phyloP scores from a whole-genome alignment of 2,888 invertebrate species.

The Ophraella communa region DNA sequence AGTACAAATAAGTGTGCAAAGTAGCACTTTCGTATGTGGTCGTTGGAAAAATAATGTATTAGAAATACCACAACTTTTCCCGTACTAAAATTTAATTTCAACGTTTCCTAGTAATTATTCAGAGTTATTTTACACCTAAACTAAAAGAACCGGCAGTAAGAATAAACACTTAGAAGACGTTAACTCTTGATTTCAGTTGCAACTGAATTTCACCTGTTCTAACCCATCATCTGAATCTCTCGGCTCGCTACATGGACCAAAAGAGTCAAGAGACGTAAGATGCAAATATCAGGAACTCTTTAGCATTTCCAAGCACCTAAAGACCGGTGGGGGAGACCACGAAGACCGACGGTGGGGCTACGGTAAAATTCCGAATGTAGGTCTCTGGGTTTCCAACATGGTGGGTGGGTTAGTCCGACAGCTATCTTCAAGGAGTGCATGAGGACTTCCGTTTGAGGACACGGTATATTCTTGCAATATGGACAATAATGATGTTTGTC shows the following conservation, averaged over 20 bases:
- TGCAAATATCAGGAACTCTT: slow-evolving; percentile 39
- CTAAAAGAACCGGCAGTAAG: not conserved
- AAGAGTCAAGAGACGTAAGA: slow-evolving; percentile 13
- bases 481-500: not conserved
- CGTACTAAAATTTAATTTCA: not conserved
- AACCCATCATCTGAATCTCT: slow-evolving; percentile 18
- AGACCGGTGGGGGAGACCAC: slow-evolving; percentile 32
- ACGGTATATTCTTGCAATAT: slow-evolving; percentile 6
- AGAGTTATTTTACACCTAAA: not conserved
- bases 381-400: slow-evolving; percentile 57
- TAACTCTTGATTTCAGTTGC: slow-evolving; percentile 4
- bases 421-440: slow-evolving; percentile 53
- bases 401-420: slow-evolving; percentile 58
- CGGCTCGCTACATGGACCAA: slow-evolving; percentile 1
- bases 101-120: not conserved
- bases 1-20: no score
- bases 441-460: slow-evolving; percentile 47
- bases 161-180: not conserved
- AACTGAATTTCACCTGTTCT: slow-evolving; percentile 21
- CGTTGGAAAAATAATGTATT: not conserved
- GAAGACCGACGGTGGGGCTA: slow-evolving; percentile 36
- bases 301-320: slow-evolving; percentile 40
- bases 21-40: no score
- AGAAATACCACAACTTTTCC: not conserved
- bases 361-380: slow-evolving; percentile 54